phyloP scores from a whole-genome alignment of 2,113 vertebrate species.

The Pungitius pungitius region DNA sequence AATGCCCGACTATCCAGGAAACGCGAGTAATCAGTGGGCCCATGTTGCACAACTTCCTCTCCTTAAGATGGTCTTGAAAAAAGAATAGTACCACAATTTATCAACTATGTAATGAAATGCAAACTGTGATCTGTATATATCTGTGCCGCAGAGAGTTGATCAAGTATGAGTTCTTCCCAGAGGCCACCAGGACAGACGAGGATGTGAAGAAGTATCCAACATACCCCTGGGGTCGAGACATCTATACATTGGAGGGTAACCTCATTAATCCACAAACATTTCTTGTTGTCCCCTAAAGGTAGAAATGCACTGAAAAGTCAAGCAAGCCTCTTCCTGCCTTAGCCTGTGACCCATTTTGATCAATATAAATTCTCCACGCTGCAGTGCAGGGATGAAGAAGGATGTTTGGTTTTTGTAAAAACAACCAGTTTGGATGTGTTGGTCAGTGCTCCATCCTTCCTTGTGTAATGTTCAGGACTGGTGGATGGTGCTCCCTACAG shows the following conservation, averaged over 20 bases:
- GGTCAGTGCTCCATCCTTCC: not conserved
- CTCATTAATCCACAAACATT: not conserved
- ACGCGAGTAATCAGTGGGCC: not conserved
- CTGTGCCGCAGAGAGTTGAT: slow-evolving; percentile 88
- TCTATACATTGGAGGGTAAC: slow-evolving; percentile 96
- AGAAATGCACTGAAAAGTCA: not conserved
- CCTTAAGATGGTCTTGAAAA: not conserved
- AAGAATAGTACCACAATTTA: too few species aligned
- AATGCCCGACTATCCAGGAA: not conserved
- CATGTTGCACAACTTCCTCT: not conserved
- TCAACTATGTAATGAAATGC: not conserved
- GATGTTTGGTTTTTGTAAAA: not conserved
- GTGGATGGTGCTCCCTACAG: slow-evolving; percentile 95
- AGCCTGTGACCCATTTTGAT: not conserved
- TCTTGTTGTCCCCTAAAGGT: not conserved
- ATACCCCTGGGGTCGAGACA: slow-evolving; percentile 97
- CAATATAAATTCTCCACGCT: not conserved
- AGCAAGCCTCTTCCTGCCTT: not conserved
- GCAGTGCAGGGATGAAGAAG: not conserved
- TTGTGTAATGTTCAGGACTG: slow-evolving; percentile 77
- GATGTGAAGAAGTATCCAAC: slow-evolving; percentile 91
- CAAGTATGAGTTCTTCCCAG: slow-evolving; percentile 98
- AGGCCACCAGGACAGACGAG: slow-evolving; percentile 92
- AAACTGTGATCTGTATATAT: not conserved
- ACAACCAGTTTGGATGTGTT: not conserved